Base-by-base conservation (phyloP, 2,888 invertebrate species). In the Phorcus lineatus region DNA sequence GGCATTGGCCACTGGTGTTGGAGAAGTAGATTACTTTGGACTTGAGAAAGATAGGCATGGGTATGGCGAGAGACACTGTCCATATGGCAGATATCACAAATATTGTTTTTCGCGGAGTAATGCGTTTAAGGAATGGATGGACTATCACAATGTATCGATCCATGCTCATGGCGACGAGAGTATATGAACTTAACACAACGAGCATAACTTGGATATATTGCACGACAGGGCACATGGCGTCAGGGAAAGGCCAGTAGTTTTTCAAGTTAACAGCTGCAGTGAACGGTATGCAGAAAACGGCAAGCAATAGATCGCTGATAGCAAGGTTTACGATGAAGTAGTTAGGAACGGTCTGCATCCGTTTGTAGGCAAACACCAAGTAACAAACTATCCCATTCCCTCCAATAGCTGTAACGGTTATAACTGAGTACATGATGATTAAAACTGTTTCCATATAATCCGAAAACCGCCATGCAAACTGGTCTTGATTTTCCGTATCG, bases 81-180 rank as follows among this genome's bases (percentile, higher is more conserved):
- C 97, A 97, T 0, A 97, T 96, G 0, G 94, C 93, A 0, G 94
- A 93, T 52, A 97, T 96, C 55, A 96, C 95, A 81, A 95, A 91
- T 82, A 95, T 95, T 0, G 96, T 96, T 17, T 95, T 94, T 55
- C 94, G 95, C 90, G 96, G 96, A 36, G 96, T 96, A 89, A 97
- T 95, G 52, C 97, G 94, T 0, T 97, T 97, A 86, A 95, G 95
- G 78, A 98, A 92, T 0, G 97, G 97, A 94, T 96, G 96, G 95
- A 97, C 96, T 80, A 98, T 97, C 70, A 96, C 97, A 93, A 97
- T 95, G 91, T 97, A 97, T 24, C 97, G 95, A 93, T 98, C 97
- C 80, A 97, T 95, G 86, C 97, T 97, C 92, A 98, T 97, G 47
- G 97, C 97, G 36, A 98, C 95, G 88, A 98, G 92, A 0, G 97